phyloP scores from a whole-genome alignment of 2,888 invertebrate species.

The Linyphia triangularis region DNA sequence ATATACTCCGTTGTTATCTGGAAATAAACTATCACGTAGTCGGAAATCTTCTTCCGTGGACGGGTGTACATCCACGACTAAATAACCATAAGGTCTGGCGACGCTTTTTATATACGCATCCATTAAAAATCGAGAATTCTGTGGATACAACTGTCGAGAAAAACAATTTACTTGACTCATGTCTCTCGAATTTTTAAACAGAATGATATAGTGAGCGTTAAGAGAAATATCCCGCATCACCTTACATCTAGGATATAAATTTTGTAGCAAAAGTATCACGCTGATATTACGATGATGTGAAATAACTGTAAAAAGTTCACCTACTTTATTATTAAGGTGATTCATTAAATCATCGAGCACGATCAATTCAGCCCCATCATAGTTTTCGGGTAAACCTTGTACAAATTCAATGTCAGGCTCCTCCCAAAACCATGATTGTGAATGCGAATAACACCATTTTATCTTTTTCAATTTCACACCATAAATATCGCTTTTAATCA shows the following conservation, averaged over 20 bases:
- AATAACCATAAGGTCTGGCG: slow-evolving; percentile 70
- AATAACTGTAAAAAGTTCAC: slow-evolving; percentile 9
- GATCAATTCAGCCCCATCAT: not conserved
- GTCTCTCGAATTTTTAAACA: slow-evolving; percentile 57
- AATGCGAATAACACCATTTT: slow-evolving; percentile 33
- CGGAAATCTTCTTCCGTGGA: slow-evolving; percentile 68
- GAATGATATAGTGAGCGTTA: slow-evolving; percentile 36
- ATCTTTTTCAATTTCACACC: slow-evolving; percentile 5
- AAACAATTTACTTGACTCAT: slow-evolving; percentile 47
- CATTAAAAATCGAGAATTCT: slow-evolving; percentile 32
- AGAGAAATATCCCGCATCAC: slow-evolving; percentile 49
- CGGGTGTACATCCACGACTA: slow-evolving; percentile 75
- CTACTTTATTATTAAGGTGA: slow-evolving; percentile 8
- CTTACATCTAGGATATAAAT: slow-evolving; percentile 41
- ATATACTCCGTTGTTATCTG: not conserved
- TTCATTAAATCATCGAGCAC: slow-evolving; percentile 44
- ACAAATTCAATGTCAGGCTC: slow-evolving; percentile 20
- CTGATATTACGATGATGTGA: slow-evolving; percentile 47
- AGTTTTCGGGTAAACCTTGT: slow-evolving; percentile 17
- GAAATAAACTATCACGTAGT: slow-evolving; percentile 37
- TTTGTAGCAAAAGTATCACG: slow-evolving; percentile 43
- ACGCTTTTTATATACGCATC: slow-evolving; percentile 73
- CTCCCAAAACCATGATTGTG: slow-evolving; percentile 43
- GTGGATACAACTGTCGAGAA: slow-evolving; percentile 23
- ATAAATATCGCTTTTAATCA: slow-evolving; percentile 12